Conservation (phyloP, 2,113 vertebrate species). For the Sigmodon hispidus region DNA sequence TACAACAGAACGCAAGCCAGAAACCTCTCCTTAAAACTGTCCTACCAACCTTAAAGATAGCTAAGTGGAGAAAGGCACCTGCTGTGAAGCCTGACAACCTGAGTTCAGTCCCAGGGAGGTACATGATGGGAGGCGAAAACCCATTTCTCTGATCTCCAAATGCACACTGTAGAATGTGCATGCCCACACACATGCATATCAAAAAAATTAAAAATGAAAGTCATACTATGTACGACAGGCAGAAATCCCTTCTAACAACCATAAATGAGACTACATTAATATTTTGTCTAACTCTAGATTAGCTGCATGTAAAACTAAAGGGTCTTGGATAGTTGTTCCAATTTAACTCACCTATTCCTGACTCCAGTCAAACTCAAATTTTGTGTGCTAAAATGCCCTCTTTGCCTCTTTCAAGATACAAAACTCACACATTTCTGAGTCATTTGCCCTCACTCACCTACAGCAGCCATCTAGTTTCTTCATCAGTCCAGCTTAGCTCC, state of each 20-base stretch:
- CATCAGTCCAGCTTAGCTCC: neutral
- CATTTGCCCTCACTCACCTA: neutral
- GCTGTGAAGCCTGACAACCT: neutral
- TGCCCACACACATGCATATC: neutral
- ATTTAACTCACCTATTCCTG: neutral
- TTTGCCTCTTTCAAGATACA: neutral
- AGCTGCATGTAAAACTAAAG: fast-evolving
- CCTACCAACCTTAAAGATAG: neutral
- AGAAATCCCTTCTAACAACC: neutral
- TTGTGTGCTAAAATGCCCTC: neutral
- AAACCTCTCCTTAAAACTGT: neutral
- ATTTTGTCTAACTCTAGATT: too few relatives aligned
- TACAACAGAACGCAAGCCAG: neutral
- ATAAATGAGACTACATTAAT: neutral
- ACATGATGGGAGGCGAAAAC: neutral
- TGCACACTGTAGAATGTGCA: neutral
- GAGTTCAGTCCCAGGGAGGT: neutral
- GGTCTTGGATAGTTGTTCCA: neutral
- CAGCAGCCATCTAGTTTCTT: neutral
- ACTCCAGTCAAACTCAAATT: neutral
- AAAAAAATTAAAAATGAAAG: neutral
- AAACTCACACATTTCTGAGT: neutral
- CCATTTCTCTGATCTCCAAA: neutral
- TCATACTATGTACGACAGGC: too few relatives aligned
- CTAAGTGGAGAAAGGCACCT: neutral